Percentiles rank a stretch among this genome's conserved stretches.
Conservation (phyloP, 2,797 vertebrate species). For the Zenarchopterus dispar region DNA sequence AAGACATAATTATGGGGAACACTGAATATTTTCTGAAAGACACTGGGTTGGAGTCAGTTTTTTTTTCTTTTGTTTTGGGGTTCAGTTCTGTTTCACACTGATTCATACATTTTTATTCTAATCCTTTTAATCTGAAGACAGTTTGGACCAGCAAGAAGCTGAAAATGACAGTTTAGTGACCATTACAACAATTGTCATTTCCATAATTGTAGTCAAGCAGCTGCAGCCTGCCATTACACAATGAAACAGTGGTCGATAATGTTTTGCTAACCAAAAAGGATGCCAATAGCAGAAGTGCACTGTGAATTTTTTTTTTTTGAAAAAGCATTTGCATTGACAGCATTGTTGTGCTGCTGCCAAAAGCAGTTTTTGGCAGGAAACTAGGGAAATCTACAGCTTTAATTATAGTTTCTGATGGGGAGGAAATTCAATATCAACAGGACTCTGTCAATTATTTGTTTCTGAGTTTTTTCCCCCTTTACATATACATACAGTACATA, state of each 20-base stretch:
- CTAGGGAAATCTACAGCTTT: not conserved
- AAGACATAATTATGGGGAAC: too few relatives aligned
- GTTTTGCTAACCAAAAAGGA: conserved; percentile 1
- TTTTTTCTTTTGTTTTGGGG: too few relatives aligned
- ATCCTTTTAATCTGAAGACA: too few relatives aligned
- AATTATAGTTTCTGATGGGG: not conserved
- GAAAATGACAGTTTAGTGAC: conserved; percentile 4
- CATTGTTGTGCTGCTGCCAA: not conserved
- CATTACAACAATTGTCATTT: conserved; percentile 13
- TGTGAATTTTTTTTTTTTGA: too few relatives aligned
- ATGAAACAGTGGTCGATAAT: not conserved
- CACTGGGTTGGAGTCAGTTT: too few relatives aligned
- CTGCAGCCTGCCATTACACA: conserved; percentile 1
- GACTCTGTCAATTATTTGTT: conserved; percentile 11
- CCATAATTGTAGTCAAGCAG: conserved; percentile 8
- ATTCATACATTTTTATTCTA: too few relatives aligned
- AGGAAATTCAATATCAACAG: conserved; percentile 4
- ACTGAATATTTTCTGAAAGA: too few relatives aligned
- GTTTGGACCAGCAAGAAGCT: not conserved
- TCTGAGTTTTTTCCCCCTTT: not conserved
- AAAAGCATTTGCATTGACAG: conserved; percentile 12
- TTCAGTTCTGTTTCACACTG: too few relatives aligned
- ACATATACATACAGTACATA: too few relatives aligned
- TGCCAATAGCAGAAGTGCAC: not conserved
- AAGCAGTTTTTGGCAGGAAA: conserved; percentile 1